A percentile compares a stretch with the other conserved stretches of the same genome.
These are phyloP conservation scores for Eulemur mongoz DNA, from an alignment of 2,797 vertebrate genomes.

Conservation along the genomic window DNA sequence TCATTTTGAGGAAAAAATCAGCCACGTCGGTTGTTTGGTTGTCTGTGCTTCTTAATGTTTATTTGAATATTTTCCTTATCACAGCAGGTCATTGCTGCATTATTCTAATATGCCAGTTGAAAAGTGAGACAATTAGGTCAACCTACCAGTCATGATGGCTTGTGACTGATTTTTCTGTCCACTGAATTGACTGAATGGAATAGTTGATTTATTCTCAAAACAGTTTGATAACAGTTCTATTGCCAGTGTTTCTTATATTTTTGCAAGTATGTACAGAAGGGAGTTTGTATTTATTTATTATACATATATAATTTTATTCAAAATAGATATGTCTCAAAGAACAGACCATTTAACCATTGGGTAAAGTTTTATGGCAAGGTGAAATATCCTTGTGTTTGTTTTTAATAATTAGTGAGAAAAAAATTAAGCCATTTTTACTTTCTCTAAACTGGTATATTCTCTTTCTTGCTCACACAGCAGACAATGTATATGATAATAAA, in stretches of 20 bases:
- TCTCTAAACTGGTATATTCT: neutral
- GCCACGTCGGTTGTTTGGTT: neutral
- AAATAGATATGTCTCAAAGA: neutral
- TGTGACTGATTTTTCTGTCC: conserved; percentile 3
- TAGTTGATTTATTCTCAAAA: conserved; percentile 31
- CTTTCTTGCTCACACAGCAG: neutral
- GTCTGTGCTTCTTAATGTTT: conserved; percentile 17
- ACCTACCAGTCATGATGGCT: neutral
- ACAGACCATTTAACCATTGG: neutral
- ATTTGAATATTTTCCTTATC: conserved; percentile 20
- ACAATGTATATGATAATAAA: neutral
- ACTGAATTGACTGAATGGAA: neutral
- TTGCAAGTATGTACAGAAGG: neutral
- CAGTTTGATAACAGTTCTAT: neutral
- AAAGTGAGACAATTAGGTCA: conserved; percentile 22
- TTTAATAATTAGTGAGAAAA: conserved; percentile 16
- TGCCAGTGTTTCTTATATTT: neutral
- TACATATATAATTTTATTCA: neutral
- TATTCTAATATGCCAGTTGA: neutral
- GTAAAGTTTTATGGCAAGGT: neutral
- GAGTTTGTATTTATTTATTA: neutral
- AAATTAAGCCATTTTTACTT: neutral
- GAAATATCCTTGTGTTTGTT: neutral
- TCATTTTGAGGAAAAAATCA: conserved; percentile 29
- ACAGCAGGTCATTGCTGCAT: neutral